These are phyloP conservation scores for Melanostigma gelatinosum DNA, from an alignment of 2,113 vertebrate species.

Conservation along the genomic window DNA sequence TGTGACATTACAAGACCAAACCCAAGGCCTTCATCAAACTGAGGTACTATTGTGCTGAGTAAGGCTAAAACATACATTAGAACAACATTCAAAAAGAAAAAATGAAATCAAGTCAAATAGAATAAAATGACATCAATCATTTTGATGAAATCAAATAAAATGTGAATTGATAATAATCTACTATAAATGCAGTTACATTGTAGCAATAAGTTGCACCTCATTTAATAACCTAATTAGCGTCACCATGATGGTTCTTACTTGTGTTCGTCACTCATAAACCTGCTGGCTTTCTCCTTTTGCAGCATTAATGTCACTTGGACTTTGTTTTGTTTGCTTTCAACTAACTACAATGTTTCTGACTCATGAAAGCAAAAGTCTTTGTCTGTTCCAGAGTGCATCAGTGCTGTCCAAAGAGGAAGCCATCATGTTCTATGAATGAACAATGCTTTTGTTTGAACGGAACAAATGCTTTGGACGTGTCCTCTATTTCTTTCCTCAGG, in stretches of 20 bases:
- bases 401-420: background rate
- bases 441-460: too few relatives aligned
- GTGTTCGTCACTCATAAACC: too few relatives aligned
- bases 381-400: background rate
- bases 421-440: background rate
- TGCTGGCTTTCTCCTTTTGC: too few relatives aligned
- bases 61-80: background rate
- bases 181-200: background rate
- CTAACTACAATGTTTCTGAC: background rate
- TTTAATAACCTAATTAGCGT: too few relatives aligned
- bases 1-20: conserved; percentile 22
- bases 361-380: background rate
- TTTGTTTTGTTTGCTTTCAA: background rate
- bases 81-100: background rate
- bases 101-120: too few relatives aligned
- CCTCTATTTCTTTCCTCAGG: background rate
- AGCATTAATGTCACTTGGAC: too few relatives aligned
- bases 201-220: background rate
- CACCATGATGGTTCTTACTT: too few relatives aligned
- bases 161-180: too few relatives aligned
- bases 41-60: background rate
- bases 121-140: background rate
- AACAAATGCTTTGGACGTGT: background rate
- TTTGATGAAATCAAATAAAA: background rate
- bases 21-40: background rate